A percentile compares a stretch with the other conserved stretches of the same genome.
phyloP scores from a whole-genome alignment of 2,113 vertebrate species.

The Herpailurus yagouaroundi region DNA sequence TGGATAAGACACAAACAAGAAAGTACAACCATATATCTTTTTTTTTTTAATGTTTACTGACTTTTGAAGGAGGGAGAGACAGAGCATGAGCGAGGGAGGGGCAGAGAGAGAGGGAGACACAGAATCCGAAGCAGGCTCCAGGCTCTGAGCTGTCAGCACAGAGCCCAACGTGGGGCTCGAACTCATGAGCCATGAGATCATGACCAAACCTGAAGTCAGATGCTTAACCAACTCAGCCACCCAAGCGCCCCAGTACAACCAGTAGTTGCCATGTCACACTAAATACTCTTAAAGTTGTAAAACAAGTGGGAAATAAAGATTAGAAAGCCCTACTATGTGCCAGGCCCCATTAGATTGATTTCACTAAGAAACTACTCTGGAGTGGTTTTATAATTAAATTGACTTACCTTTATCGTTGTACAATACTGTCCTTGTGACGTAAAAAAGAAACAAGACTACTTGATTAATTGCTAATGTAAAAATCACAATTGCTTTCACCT shows the following conservation, averaged over 20 bases:
- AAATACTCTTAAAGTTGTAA: not conserved
- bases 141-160: too few relatives aligned
- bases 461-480: slow-evolving; percentile 56
- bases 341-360: not conserved
- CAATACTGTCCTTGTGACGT: not conserved
- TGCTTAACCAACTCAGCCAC: too few relatives aligned
- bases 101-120: too few relatives aligned
- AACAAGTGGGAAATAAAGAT: not conserved
- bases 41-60: too few relatives aligned
- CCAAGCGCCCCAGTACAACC: not conserved
- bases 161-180: too few relatives aligned
- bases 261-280: not conserved
- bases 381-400: not conserved
- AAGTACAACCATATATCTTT: not conserved
- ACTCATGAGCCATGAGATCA: too few relatives aligned
- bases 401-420: not conserved
- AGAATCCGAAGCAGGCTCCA: too few relatives aligned
- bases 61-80: too few relatives aligned
- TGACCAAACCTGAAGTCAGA: too few relatives aligned
- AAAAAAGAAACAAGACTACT: not conserved
- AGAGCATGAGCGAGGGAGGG: too few relatives aligned
- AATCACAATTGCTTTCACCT: slow-evolving; percentile 25
- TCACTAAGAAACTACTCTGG: not conserved
- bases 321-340: not conserved
- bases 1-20: not conserved